Base-by-base conservation (phyloP, 2,113 vertebrate genomes). In the Hippocampus zosterae region DNA sequence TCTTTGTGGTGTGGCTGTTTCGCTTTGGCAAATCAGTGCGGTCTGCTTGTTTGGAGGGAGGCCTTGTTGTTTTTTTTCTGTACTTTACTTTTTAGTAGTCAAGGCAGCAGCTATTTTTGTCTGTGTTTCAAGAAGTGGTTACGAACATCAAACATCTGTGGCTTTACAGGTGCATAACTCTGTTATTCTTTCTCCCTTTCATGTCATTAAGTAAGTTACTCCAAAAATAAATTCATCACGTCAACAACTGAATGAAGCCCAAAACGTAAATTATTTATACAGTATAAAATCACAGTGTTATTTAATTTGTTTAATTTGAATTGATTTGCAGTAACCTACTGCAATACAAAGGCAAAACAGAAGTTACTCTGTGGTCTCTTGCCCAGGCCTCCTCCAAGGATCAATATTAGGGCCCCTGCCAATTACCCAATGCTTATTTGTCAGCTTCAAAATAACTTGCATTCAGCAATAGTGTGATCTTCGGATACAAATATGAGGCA, bases 1-100 rank as follows among this genome's bases (percentile, higher is more conserved):
- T 85, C 68, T 73, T 57, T 82, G 61, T 67, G 74, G 48, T 70
- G 21, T 9, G n/a, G 21, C 12, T 33, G 69, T 82, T 84, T 81
- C 83, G 40, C 57, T 72, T 77, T 62, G 16, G 15, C 27, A 21
- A 33, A 6, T 12, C 27, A 21, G 40, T 48, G 46, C 11, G 4
- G 46, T 13, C 46, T 48, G 16, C 46, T 57, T 33, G 23, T 4
- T 19, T 46, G 63, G 62, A 21, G 37, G 29, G 21, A 41, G 57
- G 40, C 18, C 46, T 48, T 44, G 27, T 52, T 1, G 0, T 2
- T 9, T 27, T 23, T 56, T 9, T 48, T 48, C 41, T 12, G 9
- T 55, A 6, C 8, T 67, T 42, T 10, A 29, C 13, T 19, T 0
- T 37, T 37, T 65, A 55, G 55, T 59, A 77, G 46, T 48, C 46